Conservation (phyloP, 2,888 invertebrate genomes). For the Macrosoma leucophasiata region DNA sequence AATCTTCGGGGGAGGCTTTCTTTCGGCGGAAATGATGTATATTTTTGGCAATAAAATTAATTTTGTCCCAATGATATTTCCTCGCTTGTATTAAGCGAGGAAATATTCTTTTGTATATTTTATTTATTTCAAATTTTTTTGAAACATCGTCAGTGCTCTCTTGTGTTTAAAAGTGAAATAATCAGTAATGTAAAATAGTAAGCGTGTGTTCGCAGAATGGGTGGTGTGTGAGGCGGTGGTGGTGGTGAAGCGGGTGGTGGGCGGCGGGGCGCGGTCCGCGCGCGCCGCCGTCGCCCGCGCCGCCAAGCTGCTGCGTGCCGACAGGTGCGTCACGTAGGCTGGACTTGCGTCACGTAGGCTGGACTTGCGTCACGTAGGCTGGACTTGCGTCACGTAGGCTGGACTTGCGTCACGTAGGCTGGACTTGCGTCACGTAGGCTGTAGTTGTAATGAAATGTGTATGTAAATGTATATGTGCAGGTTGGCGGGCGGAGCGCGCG, state of each 20-base stretch:
- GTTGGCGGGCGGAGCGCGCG: constrained; percentile 53
- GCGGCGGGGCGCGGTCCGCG: constrained; percentile 55
- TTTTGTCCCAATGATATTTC: no score
- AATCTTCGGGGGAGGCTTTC: no score
- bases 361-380: no score
- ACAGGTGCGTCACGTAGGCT: constrained; percentile 37
- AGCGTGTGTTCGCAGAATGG: constrained; percentile 42
- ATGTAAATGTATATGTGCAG: constrained; percentile 29
- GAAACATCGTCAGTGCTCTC: no score
- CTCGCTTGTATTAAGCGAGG: no score
- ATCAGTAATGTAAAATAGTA: not conserved
- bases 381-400: not conserved
- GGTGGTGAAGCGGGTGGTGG: constrained; percentile 66
- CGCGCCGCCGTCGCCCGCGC: constrained; percentile 56
- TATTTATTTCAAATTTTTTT: no score
- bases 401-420: not conserved
- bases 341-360: not conserved
- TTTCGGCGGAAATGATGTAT: no score
- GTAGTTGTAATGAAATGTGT: no score
- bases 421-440: not conserved
- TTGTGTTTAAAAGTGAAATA: not conserved
- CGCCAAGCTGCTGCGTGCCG: constrained; percentile 52
- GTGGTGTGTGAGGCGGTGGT: constrained; percentile 69
- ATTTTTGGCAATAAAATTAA: no score
- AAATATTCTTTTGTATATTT: no score